Percentiles rank a stretch among this genome's conserved stretches.
phyloP scores from a whole-genome alignment of 1,140 invertebrate species.

The Aphaenogaster floridana region DNA sequence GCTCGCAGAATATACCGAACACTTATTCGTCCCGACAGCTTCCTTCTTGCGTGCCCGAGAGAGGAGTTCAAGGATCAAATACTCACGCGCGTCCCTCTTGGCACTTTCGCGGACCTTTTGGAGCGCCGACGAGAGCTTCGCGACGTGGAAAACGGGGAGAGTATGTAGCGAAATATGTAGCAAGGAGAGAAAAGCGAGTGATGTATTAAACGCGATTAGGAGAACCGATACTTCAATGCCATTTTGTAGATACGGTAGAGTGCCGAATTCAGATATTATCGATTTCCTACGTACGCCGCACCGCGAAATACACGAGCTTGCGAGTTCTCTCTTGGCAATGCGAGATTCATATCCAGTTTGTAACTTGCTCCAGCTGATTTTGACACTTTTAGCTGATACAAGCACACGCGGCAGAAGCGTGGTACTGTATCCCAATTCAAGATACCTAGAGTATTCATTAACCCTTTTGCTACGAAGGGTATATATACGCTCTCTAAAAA shows the following conservation, averaged over 20 bases:
- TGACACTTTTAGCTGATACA: background rate
- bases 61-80: slow-evolving; percentile 53
- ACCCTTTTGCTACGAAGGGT: no score
- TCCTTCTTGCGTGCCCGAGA: slow-evolving; percentile 25
- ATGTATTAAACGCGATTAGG: slow-evolving; percentile 12
- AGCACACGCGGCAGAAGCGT: background rate
- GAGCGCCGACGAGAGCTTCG: background rate
- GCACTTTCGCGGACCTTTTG: slow-evolving; percentile 25
- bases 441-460: background rate
- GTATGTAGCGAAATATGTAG: background rate
- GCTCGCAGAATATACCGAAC: slow-evolving; percentile 34
- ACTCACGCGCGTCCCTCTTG: slow-evolving; percentile 9
- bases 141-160: slow-evolving; percentile 11
- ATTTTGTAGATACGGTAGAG: slow-evolving; percentile 24
- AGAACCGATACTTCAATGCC: slow-evolving; percentile 24
- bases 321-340: background rate
- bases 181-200: slow-evolving; percentile 2
- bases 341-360: background rate
- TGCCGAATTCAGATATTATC: slow-evolving; percentile 32
- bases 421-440: background rate
- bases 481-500: no score
- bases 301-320: background rate
- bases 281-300: background rate
- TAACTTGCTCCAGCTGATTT: background rate
- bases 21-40: slow-evolving; percentile 35